Percentiles rank a stretch among this genome's conserved stretches.
Conservation (phyloP, 1,140 invertebrate species). For the Bombus pascuorum region DNA sequence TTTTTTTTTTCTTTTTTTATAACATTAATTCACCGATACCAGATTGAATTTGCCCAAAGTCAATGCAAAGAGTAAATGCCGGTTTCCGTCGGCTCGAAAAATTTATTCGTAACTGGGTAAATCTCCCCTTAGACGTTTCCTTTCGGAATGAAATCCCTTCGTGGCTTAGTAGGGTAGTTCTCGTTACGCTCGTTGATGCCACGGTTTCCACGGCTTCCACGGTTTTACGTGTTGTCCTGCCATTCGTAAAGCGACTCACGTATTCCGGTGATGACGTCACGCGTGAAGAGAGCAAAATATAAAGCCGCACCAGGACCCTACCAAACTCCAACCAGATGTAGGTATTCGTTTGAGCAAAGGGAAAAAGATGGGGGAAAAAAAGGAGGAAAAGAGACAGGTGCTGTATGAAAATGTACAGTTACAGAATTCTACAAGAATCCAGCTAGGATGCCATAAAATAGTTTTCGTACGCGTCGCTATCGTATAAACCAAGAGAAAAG, state of each 20-base stretch:
- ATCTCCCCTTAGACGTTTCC: slow-evolving; percentile 12
- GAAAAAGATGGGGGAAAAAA: neutral
- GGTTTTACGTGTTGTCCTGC: slow-evolving; percentile 58
- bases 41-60: neutral
- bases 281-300: slow-evolving; percentile 80
- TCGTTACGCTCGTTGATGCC: slow-evolving; percentile 57
- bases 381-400: slow-evolving; percentile 41
- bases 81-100: neutral
- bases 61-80: slow-evolving; percentile 12
- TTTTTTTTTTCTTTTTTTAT: neutral
- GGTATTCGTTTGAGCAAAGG: slow-evolving; percentile 28
- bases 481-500: neutral
- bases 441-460: slow-evolving; percentile 63
- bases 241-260: slow-evolving; percentile 77
- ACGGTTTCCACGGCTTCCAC: slow-evolving; percentile 44
- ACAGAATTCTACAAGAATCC: slow-evolving; percentile 43
- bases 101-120: slow-evolving; percentile 42
- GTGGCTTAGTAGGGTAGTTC: slow-evolving; percentile 50
- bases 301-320: slow-evolving; percentile 75
- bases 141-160: slow-evolving; percentile 50
- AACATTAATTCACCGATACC: neutral
- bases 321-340: slow-evolving; percentile 53
- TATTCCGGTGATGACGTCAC: slow-evolving; percentile 82
- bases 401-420: slow-evolving; percentile 70
- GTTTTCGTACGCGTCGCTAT: slow-evolving; percentile 19